Evolutionary conservation across 37 sponge, comb jelly and placozoan genomes (phyloP), one percentile per base, ranked within the genome.

Genomic region (Crambe crambe): DNA sequence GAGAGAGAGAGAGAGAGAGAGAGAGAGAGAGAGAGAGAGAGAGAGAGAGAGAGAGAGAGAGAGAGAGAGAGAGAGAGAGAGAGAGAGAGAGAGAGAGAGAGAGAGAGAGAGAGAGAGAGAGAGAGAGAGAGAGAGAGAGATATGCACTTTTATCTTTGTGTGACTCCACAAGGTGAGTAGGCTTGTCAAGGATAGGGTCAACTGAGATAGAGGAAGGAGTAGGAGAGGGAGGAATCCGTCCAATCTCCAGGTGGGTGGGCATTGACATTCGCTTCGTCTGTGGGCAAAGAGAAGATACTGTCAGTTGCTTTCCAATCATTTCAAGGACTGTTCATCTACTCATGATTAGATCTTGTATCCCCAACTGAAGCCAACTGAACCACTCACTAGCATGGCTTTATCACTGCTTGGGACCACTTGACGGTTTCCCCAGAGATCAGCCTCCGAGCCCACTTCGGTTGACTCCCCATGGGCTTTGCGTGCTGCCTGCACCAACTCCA

Each of bases 361-460:
- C n/a, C n/a, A n/a, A n/a, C n/a, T n/a, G n/a, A n/a, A n/a, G n/a
- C n/a, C n/a, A n/a, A n/a, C n/a, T n/a, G n/a, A n/a, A n/a, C n/a
- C n/a, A n/a, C n/a, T n/a, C n/a, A n/a, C n/a, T n/a, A n/a, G n/a
- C n/a, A n/a, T n/a, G n/a, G n/a, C n/a, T n/a, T n/a, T n/a, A n/a
- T n/a, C n/a, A n/a, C n/a, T n/a, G n/a, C n/a, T n/a, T n/a, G n/a
- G n/a, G n/a, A n/a, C n/a, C n/a, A n/a, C n/a, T n/a, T n/a, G n/a
- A n/a, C n/a, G n/a, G 2, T 39, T n/a, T 40, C 92, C 92, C 92
- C 92, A 92, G 15, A 87, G 63, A 12, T 92, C 92, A 30, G 74
- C 72, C 38, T 51, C 85, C 23, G 85, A 67, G 39, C 71, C 77
- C 17, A 85, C 76, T 23, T 87, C 73, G 5, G 80, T 68, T 3